phyloP scores from a whole-genome alignment of 2,797 vertebrate species.

The Pelochelys cantorii region DNA sequence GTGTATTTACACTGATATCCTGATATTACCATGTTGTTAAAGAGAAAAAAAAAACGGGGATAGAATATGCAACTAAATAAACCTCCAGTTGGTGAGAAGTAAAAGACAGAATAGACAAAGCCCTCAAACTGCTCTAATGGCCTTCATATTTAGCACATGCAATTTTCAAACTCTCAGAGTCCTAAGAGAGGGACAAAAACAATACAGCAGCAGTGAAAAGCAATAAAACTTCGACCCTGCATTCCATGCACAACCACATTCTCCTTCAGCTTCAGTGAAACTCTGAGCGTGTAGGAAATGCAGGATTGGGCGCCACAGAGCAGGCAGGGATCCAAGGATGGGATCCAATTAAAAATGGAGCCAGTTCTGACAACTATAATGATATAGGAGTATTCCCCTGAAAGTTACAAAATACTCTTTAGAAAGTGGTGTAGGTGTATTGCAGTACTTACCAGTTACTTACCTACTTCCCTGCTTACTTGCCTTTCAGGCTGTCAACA shows the following conservation, averaged over 20 bases:
- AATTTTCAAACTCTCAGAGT: slow-evolving; percentile 24
- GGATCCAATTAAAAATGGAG: background rate
- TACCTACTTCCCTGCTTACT: background rate
- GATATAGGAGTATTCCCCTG: background rate
- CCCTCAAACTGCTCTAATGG: background rate
- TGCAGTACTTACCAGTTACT: background rate
- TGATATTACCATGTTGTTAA: slow-evolving; percentile 82
- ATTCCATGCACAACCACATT: background rate
- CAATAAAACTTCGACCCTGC: background rate
- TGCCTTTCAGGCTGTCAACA: background rate
- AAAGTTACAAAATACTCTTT: background rate
- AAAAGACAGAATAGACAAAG: slow-evolving; percentile 47
- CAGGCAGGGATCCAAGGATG: background rate
- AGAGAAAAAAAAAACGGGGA: slow-evolving; percentile 62
- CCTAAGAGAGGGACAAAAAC: background rate
- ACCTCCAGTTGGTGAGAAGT: slow-evolving; percentile 66
- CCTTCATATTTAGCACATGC: background rate
- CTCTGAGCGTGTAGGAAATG: slow-evolving; percentile 2
- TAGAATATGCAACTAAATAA: slow-evolving; percentile 71
- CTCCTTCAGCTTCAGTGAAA: background rate
- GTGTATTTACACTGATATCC: slow-evolving; percentile 81
- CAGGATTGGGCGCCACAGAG: background rate
- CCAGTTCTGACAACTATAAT: background rate
- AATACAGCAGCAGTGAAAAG: slow-evolving; percentile 1
- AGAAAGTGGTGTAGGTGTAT: background rate